phyloP scores from a whole-genome alignment of 2,888 invertebrate genomes.

The Monochamus alternatus region DNA sequence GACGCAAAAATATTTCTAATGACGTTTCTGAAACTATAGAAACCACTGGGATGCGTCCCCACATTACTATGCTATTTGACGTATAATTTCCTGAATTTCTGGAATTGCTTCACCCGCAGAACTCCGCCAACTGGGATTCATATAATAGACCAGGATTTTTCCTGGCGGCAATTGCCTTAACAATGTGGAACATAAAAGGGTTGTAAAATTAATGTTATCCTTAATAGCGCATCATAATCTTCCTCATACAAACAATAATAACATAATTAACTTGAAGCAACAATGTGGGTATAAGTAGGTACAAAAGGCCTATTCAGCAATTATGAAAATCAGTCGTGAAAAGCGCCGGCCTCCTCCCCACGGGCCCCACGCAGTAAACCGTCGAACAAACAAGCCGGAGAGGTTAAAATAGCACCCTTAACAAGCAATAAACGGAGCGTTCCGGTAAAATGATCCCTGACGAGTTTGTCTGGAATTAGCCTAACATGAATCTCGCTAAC shows the following conservation, averaged over 20 bases:
- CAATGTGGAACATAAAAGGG: constrained; percentile 18
- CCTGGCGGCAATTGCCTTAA: constrained; percentile 10
- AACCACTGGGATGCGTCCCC: no score
- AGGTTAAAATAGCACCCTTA: constrained; percentile 64
- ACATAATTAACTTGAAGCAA: constrained; percentile 49
- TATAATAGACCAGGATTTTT: constrained; percentile 5
- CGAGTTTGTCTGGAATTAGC: constrained; percentile 64
- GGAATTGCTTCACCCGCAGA: neutral
- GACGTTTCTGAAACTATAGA: no score
- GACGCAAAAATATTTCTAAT: no score
- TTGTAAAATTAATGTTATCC: constrained; percentile 32
- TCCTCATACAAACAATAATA: constrained; percentile 46
- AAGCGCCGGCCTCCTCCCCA: constrained; percentile 48
- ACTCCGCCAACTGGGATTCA: neutral
- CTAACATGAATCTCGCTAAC: constrained; percentile 64
- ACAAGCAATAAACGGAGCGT: constrained; percentile 67
- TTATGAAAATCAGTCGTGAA: constrained; percentile 60
- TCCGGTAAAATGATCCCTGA: constrained; percentile 64
- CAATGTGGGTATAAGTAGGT: constrained; percentile 49
- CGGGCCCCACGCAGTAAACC: constrained; percentile 54
- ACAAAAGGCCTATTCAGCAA: constrained; percentile 54
- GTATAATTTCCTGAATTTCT: neutral
- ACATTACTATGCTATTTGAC: neutral
- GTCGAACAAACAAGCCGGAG: constrained; percentile 60
- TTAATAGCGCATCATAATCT: constrained; percentile 24